phyloP scores from a whole-genome alignment of 2,113 vertebrate genomes.

The Hucho hucho region DNA sequence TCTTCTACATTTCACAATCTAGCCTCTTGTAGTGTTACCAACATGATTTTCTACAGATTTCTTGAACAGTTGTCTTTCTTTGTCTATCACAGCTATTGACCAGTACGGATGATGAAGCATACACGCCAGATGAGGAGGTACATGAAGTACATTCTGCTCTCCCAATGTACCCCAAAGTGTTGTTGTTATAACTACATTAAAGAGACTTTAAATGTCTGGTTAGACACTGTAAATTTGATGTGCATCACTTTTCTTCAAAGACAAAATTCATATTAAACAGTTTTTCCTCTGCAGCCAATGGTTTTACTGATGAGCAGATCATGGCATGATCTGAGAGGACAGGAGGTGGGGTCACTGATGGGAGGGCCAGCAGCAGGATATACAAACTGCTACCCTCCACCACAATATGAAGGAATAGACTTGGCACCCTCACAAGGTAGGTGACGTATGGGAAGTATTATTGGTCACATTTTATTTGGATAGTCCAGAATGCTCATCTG shows the following conservation, averaged over 20 bases:
- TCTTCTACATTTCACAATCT: background rate
- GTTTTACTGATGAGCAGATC: constrained; percentile 50
- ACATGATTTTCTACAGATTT: too few species aligned
- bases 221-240: too few species aligned
- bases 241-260: background rate
- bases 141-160: background rate
- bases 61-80: background rate
- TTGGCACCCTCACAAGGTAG: constrained; percentile 54
- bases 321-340: constrained; percentile 53
- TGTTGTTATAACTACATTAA: too few species aligned
- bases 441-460: constrained; percentile 33
- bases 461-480: too few species aligned
- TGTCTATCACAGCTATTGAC: constrained; percentile 62
- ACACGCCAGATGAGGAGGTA: constrained; percentile 60
- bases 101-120: constrained; percentile 69
- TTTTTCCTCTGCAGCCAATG: constrained; percentile 53
- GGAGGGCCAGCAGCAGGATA: constrained; percentile 39
- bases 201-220: too few species aligned
- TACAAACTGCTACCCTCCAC: constrained; percentile 53
- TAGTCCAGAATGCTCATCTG: too few species aligned
- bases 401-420: constrained; percentile 52
- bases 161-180: background rate
- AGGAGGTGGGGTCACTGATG: constrained; percentile 52
- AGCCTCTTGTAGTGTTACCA: background rate
- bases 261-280: background rate